These are phyloP conservation scores for Solenopsis fugax DNA, from an alignment of 1,140 invertebrate species.

Conservation along the genomic window DNA sequence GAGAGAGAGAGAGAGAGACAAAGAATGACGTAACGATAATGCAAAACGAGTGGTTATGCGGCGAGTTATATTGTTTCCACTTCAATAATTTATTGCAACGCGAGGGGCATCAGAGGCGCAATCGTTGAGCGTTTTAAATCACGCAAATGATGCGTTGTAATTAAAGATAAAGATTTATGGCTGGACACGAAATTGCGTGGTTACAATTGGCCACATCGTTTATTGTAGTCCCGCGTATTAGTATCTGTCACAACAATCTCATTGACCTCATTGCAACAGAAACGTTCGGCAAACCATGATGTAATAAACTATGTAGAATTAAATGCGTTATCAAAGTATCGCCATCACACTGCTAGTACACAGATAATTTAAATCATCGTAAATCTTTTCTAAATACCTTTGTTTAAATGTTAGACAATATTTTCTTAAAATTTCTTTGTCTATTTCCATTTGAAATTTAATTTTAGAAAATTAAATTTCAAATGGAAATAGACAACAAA, in stretches of 20 bases:
- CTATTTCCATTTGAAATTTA: too few species aligned
- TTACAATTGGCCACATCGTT: constrained; percentile 19
- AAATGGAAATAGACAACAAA: background rate
- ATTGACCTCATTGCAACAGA: constrained; percentile 16
- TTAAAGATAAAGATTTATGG: constrained; percentile 56
- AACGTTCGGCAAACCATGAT: background rate
- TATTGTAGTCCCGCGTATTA: constrained; percentile 3
- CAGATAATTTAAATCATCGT: background rate
- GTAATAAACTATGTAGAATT: constrained; percentile 25
- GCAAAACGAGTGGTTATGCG: background rate
- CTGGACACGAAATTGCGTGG: constrained; percentile 18
- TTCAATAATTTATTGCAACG: constrained; percentile 46
- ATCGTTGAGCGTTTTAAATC: constrained; percentile 46
- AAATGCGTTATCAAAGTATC: constrained; percentile 6
- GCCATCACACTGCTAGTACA: background rate
- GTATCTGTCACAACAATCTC: constrained; percentile 34
- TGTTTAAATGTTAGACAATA: background rate
- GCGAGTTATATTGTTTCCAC: constrained; percentile 26
- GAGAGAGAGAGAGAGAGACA: background rate
- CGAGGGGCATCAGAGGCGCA: constrained; percentile 8
- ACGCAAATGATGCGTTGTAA: constrained; percentile 54
- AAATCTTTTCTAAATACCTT: background rate
- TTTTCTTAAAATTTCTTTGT: too few species aligned
- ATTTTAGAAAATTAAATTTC: background rate
- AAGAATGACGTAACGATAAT: background rate